Conservation (phyloP, 2,888 invertebrate genomes). For the Tenthredo amoena region DNA sequence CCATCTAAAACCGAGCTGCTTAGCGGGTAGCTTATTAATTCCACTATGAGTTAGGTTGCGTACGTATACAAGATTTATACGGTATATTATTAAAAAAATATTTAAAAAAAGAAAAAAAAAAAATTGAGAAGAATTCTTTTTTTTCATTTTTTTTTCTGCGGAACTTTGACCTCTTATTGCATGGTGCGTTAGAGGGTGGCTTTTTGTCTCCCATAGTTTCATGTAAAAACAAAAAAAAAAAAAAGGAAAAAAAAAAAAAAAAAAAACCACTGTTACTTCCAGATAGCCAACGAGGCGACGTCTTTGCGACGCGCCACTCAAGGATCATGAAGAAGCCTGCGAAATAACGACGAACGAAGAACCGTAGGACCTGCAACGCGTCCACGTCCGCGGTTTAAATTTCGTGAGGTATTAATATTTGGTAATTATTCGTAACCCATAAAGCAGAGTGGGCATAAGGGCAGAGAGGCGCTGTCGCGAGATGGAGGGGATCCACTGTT, state of each 20-base stretch:
- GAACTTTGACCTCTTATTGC: not conserved
- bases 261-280: constrained; percentile 48
- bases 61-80: not conserved
- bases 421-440: constrained; percentile 21
- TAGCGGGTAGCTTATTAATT: constrained; percentile 20
- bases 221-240: not conserved
- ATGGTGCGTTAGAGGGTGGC: not conserved
- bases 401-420: constrained; percentile 56
- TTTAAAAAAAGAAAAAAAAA: not conserved
- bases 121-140: not conserved
- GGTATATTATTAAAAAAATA: not conserved
- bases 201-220: not conserved
- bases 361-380: constrained; percentile 44
- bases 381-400: constrained; percentile 46
- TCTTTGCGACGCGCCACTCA: constrained; percentile 56
- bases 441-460: constrained; percentile 49
- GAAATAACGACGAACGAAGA: constrained; percentile 60
- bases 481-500: constrained; percentile 53
- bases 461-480: constrained; percentile 22
- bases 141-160: not conserved
- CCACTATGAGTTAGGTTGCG: not conserved
- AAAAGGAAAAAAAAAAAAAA: not conserved
- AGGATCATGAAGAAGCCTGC: constrained; percentile 63
- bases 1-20: not conserved
- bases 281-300: constrained; percentile 62